Percentiles rank a stretch among this genome's conserved stretches.
phyloP scores from a whole-genome alignment of 2,113 vertebrate species.

The Podarcis muralis region DNA sequence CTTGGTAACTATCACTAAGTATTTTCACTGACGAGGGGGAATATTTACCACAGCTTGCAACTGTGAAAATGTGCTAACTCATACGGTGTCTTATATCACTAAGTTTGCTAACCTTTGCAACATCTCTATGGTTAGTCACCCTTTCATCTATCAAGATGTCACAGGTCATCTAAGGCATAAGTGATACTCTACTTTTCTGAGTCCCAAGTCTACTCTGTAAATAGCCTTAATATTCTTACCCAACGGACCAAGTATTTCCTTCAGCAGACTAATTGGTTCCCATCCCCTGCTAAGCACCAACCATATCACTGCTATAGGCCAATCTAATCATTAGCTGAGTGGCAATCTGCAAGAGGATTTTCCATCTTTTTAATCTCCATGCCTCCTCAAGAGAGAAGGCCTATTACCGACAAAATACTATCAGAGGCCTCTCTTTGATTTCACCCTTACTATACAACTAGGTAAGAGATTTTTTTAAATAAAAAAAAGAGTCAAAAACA shows the following conservation, averaged over 20 bases:
- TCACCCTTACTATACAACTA: not conserved
- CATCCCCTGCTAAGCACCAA: constrained; percentile 69
- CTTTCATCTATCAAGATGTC: constrained; percentile 41
- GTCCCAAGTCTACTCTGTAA: constrained; percentile 49
- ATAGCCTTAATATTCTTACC: constrained; percentile 67
- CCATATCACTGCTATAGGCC: constrained; percentile 63
- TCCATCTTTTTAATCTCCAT: constrained; percentile 64
- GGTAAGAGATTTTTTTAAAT: not conserved
- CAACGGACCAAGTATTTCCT: constrained; percentile 65
- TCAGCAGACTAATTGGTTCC: constrained; percentile 72
- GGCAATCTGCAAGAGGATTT: constrained; percentile 71
- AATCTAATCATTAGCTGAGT: constrained; percentile 67
- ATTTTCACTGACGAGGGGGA: not conserved
- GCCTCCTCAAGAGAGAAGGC: constrained; percentile 47
- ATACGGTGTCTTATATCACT: not conserved
- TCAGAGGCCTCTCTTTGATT: not conserved
- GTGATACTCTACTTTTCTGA: constrained; percentile 46
- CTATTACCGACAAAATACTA: constrained; percentile 41
- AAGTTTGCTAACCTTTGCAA: not conserved
- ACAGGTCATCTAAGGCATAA: constrained; percentile 46
- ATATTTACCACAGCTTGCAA: not conserved
- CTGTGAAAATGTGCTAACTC: not conserved
- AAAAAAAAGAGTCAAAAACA: rapidly evolving
- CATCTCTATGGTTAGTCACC: constrained; percentile 21
- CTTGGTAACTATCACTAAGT: not conserved